Conservation (phyloP, 2,113 vertebrate genomes). For the Drymodes brunneopygia region DNA sequence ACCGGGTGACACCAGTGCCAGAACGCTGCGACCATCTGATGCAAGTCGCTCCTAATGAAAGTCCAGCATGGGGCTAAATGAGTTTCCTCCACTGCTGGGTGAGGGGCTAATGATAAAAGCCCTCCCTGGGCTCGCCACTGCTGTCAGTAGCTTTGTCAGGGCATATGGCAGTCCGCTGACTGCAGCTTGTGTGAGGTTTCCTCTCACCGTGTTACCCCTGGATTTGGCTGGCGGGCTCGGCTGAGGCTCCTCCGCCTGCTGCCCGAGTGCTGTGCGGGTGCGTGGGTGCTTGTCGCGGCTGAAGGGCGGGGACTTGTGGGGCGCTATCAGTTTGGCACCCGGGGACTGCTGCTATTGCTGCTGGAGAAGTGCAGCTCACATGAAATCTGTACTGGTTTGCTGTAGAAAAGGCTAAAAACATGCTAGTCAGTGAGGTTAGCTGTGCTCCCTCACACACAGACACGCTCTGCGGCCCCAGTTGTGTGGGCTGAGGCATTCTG, state of each 20-base stretch:
- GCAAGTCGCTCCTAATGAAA: slow-evolving; percentile 98
- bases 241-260: background rate
- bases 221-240: background rate
- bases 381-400: background rate
- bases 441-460: accelerated
- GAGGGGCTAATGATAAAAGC: slow-evolving; percentile 94
- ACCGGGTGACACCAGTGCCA: slow-evolving; percentile 76
- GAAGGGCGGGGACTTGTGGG: background rate
- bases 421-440: background rate
- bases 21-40: slow-evolving; percentile 92
- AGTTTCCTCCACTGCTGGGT: slow-evolving; percentile 91
- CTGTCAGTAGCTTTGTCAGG: slow-evolving; percentile 82
- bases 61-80: slow-evolving; percentile 99
- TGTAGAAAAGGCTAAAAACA: background rate
- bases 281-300: background rate
- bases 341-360: background rate
- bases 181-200: slow-evolving; percentile 70
- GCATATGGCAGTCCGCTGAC: slow-evolving; percentile 91
- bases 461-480: background rate
- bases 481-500: background rate
- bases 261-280: background rate
- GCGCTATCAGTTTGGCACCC: background rate
- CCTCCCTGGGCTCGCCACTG: slow-evolving; percentile 86
- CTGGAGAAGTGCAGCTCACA: background rate
- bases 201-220: background rate